A percentile compares a stretch with the other conserved stretches of the same genome.
phyloP scores from a whole-genome alignment of 2,888 invertebrate species.

The Crematogaster levior region DNA sequence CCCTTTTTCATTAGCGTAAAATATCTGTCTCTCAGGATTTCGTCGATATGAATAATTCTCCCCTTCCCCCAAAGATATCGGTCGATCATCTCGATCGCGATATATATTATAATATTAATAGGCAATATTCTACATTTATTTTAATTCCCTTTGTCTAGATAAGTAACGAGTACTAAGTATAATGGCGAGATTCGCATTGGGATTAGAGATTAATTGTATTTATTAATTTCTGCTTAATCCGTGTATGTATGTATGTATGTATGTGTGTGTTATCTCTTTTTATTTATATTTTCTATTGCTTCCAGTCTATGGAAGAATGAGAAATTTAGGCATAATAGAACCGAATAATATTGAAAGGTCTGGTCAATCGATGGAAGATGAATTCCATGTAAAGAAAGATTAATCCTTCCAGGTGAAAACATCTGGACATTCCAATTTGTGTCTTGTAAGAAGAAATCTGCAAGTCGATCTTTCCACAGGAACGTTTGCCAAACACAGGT shows the following conservation, averaged over 20 bases:
- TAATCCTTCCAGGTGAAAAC: background rate
- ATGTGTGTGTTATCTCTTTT: background rate
- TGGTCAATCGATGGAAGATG: background rate
- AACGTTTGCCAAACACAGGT: slow-evolving; percentile 7
- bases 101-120: slow-evolving; percentile 35
- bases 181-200: slow-evolving; percentile 9
- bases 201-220: slow-evolving; percentile 34
- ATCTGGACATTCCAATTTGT: background rate
- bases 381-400: background rate
- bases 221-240: background rate
- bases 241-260: too few relatives aligned
- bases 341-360: background rate
- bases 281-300: background rate
- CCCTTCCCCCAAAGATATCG: slow-evolving; percentile 17
- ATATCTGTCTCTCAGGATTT: slow-evolving; percentile 6
- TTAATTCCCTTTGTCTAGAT: slow-evolving; percentile 6
- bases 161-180: slow-evolving; percentile 7
- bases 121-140: slow-evolving; percentile 20
- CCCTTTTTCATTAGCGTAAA: slow-evolving; percentile 11
- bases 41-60: slow-evolving; percentile 25
- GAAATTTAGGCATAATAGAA: background rate
- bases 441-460: slow-evolving; percentile 1
- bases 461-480: background rate
- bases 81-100: slow-evolving; percentile 18
- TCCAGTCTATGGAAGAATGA: background rate